Evolutionary conservation across 2,113 vertebrate genomes (phyloP).

Genomic region (Halichoerus grypus): DNA sequence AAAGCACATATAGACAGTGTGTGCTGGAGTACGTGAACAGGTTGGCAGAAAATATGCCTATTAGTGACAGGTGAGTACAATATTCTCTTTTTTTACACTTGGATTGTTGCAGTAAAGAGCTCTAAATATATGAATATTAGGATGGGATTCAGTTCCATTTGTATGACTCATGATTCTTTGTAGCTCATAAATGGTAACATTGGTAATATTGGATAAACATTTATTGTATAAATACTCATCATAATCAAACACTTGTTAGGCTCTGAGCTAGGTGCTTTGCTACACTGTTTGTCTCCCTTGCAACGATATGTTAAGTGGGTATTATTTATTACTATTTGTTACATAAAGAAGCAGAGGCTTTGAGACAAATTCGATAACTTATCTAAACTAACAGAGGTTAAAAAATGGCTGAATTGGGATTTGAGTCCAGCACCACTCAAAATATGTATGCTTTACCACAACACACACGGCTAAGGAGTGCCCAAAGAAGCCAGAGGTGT

Average conservation of each 20-base stretch:
- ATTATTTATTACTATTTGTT: not conserved
- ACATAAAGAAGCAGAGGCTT: not conserved
- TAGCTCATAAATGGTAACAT: not conserved
- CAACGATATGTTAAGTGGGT: not conserved
- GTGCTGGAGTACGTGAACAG: not conserved
- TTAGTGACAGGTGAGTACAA: not conserved
- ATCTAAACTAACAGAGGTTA: not conserved
- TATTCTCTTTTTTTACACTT: not conserved
- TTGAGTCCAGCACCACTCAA: not conserved
- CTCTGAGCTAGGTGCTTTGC: not conserved
- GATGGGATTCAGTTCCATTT: not conserved
- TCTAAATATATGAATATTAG: not conserved
- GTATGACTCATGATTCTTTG: not conserved
- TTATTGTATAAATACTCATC: not conserved
- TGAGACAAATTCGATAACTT: not conserved
- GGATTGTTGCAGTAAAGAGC: not conserved
- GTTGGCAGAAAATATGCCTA: not conserved
- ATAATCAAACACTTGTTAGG: not conserved
- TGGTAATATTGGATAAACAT: not conserved
- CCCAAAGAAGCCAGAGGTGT: not conserved
- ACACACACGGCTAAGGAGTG: not conserved
- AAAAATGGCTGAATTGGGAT: not conserved
- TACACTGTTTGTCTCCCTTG: not conserved
- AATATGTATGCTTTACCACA: not conserved
- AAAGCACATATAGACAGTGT: not conserved